A percentile compares a stretch with the other conserved stretches of the same genome.
Conservation (phyloP, 2,888 invertebrate species). For the Cosmorhoe ocellata region DNA sequence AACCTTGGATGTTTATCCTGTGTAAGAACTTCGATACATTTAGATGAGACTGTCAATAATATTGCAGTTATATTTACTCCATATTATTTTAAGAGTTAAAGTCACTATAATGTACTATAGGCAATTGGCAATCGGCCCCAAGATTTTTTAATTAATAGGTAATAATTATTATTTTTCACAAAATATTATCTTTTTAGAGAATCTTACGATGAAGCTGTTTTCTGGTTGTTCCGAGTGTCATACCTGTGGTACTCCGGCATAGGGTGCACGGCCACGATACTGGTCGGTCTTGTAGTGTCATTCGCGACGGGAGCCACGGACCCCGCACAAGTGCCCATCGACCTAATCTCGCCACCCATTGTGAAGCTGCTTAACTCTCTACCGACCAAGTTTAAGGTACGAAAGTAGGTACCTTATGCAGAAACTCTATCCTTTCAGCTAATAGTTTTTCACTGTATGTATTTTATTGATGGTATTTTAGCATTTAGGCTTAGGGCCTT, state of each 20-base stretch:
- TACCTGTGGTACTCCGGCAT: constrained; percentile 96
- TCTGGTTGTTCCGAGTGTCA: constrained; percentile 87
- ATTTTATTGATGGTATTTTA: too few species aligned
- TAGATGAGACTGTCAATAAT: neutral
- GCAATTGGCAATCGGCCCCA: too few species aligned
- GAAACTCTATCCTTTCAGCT: neutral
- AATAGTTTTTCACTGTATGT: neutral
- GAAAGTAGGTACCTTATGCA: neutral
- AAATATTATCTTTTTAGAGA: constrained; percentile 49
- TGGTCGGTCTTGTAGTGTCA: constrained; percentile 89
- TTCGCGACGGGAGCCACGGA: constrained; percentile 84
- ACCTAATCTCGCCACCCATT: constrained; percentile 86
- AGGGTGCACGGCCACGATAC: constrained; percentile 87
- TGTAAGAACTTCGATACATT: constrained; percentile 49
- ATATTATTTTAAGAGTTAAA: too few species aligned
- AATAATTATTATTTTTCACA: too few species aligned
- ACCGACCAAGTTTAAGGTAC: constrained; percentile 73
- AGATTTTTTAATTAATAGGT: too few species aligned
- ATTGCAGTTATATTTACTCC: too few species aligned
- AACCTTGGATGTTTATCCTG: constrained; percentile 43
- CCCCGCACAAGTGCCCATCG: constrained; percentile 84
- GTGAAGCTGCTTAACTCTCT: constrained; percentile 76
- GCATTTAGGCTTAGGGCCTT: too few species aligned
- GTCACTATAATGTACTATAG: too few species aligned
- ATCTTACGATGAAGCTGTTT: constrained; percentile 55